These are phyloP conservation scores for Dyspetes luteomarginatus DNA, from an alignment of 2,888 invertebrate genomes.

Conservation along the genomic window DNA sequence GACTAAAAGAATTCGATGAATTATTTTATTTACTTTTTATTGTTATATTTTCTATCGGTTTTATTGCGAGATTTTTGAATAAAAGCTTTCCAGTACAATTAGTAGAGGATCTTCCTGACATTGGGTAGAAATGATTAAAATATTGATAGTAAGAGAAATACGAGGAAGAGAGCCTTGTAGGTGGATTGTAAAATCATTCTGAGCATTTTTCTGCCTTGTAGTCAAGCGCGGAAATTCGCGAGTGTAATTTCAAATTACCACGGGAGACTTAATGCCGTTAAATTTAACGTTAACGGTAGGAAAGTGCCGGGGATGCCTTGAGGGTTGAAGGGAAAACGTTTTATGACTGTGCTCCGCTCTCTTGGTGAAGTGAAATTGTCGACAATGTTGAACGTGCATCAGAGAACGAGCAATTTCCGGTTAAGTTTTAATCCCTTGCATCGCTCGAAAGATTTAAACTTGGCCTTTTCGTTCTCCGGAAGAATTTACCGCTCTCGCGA, in stretches of 20 bases:
- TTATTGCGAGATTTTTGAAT: not conserved
- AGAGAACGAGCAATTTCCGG: constrained; percentile 56
- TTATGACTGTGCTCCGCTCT: constrained; percentile 13
- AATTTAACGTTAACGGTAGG: constrained; percentile 61
- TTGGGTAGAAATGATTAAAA: not conserved
- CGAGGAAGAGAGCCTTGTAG: not conserved
- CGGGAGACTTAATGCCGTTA: constrained; percentile 62
- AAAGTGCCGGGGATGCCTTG: constrained; percentile 28
- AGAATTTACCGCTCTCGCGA: not conserved
- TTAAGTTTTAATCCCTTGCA: constrained; percentile 60
- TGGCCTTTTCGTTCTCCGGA: not conserved
- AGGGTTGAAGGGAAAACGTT: constrained; percentile 37
- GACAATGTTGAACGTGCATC: constrained; percentile 32
- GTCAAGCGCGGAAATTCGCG: constrained; percentile 45
- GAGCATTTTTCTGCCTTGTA: constrained; percentile 45
- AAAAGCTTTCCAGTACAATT: not conserved
- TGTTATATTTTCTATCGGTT: not conserved
- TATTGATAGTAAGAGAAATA: not conserved
- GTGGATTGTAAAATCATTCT: constrained; percentile 53
- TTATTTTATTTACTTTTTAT: not conserved
- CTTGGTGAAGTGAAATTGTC: constrained; percentile 29
- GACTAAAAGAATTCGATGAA: no score
- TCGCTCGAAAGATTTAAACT: constrained; percentile 4
- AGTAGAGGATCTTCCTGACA: not conserved
- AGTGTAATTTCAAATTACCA: constrained; percentile 66